Percentiles rank a stretch among this genome's conserved stretches.
Evolutionary conservation across 2,888 invertebrate species (phyloP).

Genomic region (Drosophila cyrtoloma): DNA sequence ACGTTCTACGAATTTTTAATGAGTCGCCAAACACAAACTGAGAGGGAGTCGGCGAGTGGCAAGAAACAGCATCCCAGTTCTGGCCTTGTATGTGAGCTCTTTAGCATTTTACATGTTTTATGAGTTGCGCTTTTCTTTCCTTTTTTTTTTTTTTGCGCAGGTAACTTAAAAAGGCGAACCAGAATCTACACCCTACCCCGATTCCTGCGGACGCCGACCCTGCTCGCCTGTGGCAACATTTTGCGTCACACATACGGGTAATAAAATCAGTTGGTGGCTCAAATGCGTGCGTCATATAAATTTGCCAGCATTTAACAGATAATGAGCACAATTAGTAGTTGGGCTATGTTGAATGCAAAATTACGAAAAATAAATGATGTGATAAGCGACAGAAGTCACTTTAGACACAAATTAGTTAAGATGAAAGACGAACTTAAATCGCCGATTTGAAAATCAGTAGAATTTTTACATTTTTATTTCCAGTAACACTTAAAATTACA

Average conservation of each 20-base stretch:
- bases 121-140: slow-evolving; percentile 42
- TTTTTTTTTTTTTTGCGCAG: slow-evolving; percentile 37
- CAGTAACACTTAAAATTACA: fast-evolving
- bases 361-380: slow-evolving; percentile 36
- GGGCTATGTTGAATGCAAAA: slow-evolving; percentile 33
- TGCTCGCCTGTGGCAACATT: slow-evolving; percentile 27
- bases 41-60: background rate
- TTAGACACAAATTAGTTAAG: background rate
- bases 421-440: background rate
- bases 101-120: slow-evolving; percentile 77
- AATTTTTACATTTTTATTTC: background rate
- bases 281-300: slow-evolving; percentile 75
- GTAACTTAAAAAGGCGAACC: slow-evolving; percentile 41
- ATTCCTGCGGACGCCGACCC: background rate
- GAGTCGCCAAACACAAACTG: slow-evolving; percentile 51
- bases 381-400: slow-evolving; percentile 24
- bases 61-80: slow-evolving; percentile 21
- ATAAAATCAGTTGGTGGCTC: slow-evolving; percentile 73
- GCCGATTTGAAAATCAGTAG: background rate
- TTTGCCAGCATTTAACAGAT: slow-evolving; percentile 78
- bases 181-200: background rate
- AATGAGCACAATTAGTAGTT: slow-evolving; percentile 76
- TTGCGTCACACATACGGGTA: slow-evolving; percentile 61
- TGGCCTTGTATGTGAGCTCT: slow-evolving; percentile 53
- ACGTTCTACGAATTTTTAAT: slow-evolving; percentile 83